A percentile compares a stretch with the other conserved stretches of the same genome.
These are phyloP conservation scores for Callipepla californica DNA, from an alignment of 2,113 vertebrate genomes.

Conservation along the genomic window DNA sequence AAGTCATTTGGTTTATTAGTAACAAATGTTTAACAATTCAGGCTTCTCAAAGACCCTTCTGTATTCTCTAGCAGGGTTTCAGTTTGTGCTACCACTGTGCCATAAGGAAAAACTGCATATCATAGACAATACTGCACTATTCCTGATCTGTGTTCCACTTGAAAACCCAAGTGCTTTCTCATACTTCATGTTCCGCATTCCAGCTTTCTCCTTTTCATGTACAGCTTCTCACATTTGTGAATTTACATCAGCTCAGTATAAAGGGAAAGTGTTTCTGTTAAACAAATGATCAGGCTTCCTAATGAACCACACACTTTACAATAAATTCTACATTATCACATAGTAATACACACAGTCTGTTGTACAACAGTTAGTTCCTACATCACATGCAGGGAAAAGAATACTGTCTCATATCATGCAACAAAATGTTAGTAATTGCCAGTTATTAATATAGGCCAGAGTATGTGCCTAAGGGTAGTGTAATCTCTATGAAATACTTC, in stretches of 20 bases:
- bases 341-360: background rate
- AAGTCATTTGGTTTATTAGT: slow-evolving; percentile 54
- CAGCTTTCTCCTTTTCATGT: background rate
- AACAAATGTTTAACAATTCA: slow-evolving; percentile 63
- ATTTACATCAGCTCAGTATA: background rate
- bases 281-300: background rate
- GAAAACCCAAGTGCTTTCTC: background rate
- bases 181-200: background rate
- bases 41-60: slow-evolving; percentile 46
- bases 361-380: background rate
- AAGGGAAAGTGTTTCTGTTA: background rate
- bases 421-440: background rate
- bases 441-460: background rate
- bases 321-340: background rate
- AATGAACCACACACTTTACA: fast-evolving
- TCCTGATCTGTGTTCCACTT: background rate
- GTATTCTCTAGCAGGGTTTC: slow-evolving; percentile 21
- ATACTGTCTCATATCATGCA: background rate
- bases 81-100: background rate
- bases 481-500: fast-evolving
- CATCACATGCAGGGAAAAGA: background rate
- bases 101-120: background rate
- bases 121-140: background rate
- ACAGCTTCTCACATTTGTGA: background rate
- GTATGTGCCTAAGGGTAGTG: too few species aligned